Base-by-base conservation (phyloP, 1,140 invertebrate species). In the Drosophila willistoni region DNA sequence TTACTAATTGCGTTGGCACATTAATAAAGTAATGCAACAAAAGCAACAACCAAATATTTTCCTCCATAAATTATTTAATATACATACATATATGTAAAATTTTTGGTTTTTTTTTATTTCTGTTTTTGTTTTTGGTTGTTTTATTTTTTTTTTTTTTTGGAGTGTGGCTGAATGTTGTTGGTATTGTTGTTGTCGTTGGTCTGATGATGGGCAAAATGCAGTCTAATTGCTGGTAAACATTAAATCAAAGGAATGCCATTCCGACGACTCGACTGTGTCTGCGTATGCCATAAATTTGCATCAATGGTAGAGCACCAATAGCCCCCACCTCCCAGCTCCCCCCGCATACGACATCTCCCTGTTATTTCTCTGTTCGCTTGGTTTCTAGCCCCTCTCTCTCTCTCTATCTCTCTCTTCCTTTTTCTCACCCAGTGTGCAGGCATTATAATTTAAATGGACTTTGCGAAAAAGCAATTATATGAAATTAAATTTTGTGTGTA, bases 381-480 rank as follows among this genome's bases (percentile, higher is more conserved):
- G 6, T 9, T 12, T 51, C 17, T 22, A 2, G 14, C 17, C 10
- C 44, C 22, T 25, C 22, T 25, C 22, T 25, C 3, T 25, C 22
- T 12, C n/a, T 44, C 42, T 17, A 0, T 14, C 0, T 22, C 7
- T 2, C 14, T 60, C 19, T 44, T 54, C 39, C 25, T 47, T 42
- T 60, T 42, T 51, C 44, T 47, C 44, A 51, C 44, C 64, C 47
- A 36, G 22, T 66, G 22, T 66, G 80, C 70, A 62, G 76, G 77
- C 84, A 89, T 84, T 87, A 87, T 83, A 86, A 87, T 87, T 86
- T 87, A 86, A 86, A 87, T 87, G 83, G 83, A 87, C 75, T 83
- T 86, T 86, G 83, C 83, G 44, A 78, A 87, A 85, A 86, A 86
- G 83, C 82, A 87, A 86, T 86, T 86, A 86, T 83, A 79, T 87